Evolutionary conservation across 2,888 invertebrate genomes (phyloP).

Genomic region (Caenorhabditis drosophilae): DNA sequence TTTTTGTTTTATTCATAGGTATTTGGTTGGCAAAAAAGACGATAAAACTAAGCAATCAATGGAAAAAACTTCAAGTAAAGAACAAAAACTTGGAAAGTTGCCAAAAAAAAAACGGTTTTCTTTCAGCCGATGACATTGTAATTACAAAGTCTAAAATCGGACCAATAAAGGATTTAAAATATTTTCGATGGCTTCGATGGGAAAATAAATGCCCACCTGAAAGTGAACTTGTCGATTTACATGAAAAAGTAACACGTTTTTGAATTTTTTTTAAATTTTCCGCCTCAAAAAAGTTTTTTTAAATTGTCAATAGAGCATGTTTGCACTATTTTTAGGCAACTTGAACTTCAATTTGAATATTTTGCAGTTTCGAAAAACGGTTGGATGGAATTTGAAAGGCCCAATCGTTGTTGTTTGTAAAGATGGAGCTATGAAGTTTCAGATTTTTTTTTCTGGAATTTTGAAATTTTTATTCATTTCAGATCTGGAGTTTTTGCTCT

Average conservation of each 20-base stretch:
- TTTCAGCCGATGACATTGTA: constrained; percentile 5
- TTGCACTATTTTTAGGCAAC: too few relatives aligned
- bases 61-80: neutral
- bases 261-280: too few relatives aligned
- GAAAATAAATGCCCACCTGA: neutral
- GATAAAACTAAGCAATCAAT: neutral
- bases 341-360: too few relatives aligned
- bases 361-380: constrained; percentile 21
- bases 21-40: neutral
- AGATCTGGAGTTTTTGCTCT: constrained; percentile 27
- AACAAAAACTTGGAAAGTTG: neutral
- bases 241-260: constrained; percentile 25
- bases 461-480: too few relatives aligned
- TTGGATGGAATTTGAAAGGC: constrained; percentile 20
- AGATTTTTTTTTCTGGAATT: too few relatives aligned
- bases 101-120: neutral
- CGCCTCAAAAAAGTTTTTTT: too few relatives aligned
- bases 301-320: too few relatives aligned
- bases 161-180: constrained; percentile 8
- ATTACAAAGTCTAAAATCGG: constrained; percentile 8
- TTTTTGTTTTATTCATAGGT: constrained; percentile 1
- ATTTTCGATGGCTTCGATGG: constrained; percentile 7
- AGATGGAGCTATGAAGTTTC: constrained; percentile 33
- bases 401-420: constrained; percentile 33
- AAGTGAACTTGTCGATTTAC: constrained; percentile 11